Percentiles rank a stretch among this genome's conserved stretches.
These are phyloP conservation scores for Forbesichthys papilliferus DNA, from an alignment of 2,113 vertebrate species.

Conservation along the genomic window DNA sequence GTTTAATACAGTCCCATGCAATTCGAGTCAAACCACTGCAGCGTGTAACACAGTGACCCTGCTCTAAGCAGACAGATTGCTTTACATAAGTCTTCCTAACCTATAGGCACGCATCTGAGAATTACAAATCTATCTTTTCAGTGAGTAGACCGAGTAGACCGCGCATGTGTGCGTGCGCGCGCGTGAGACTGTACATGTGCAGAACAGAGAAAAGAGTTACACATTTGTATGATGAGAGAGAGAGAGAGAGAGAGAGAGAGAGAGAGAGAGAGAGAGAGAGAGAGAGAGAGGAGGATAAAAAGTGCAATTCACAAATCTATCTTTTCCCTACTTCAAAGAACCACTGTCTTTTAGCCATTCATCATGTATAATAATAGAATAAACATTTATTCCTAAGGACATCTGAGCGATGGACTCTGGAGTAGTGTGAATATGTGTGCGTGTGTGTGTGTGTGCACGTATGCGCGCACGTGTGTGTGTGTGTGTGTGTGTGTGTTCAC, in stretches of 20 bases:
- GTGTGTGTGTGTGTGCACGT: not conserved
- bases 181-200: constrained; percentile 7
- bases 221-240: not conserved
- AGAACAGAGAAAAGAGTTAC: not conserved
- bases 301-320: constrained; percentile 17
- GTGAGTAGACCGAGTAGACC: constrained; percentile 9
- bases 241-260: not conserved
- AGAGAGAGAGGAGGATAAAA: not conserved
- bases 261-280: not conserved
- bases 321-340: constrained; percentile 54
- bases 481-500: constrained; percentile 6
- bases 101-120: constrained; percentile 19
- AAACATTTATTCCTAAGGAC: constrained; percentile 47
- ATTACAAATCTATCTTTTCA: constrained; percentile 29
- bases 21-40: constrained; percentile 8
- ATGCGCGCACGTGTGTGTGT: not conserved
- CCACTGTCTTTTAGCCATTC: constrained; percentile 32
- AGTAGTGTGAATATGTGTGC: constrained; percentile 14
- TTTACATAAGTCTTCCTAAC: constrained; percentile 20
- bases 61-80: constrained; percentile 22
- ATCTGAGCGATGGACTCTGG: constrained; percentile 39
- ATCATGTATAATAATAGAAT: constrained; percentile 54
- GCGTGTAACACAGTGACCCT: constrained; percentile 15
- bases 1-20: not conserved
- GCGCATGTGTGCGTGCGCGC: not conserved